Evolutionary conservation across 2,113 vertebrate genomes (phyloP).

Genomic region (Martes martes): DNA sequence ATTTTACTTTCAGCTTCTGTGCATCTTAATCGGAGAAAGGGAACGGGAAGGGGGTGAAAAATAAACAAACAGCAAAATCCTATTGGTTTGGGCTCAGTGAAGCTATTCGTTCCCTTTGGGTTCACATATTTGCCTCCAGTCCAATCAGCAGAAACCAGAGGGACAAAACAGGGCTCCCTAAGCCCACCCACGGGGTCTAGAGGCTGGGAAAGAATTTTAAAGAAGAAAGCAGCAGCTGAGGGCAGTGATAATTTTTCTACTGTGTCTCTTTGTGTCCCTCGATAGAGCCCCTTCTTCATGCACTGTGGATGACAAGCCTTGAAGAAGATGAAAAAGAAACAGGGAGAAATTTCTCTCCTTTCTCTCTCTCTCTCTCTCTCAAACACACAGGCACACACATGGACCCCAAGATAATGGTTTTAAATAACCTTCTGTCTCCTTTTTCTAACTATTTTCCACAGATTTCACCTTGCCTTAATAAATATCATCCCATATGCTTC

Average conservation of each 20-base stretch:
- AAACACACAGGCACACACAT: not conserved
- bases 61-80: not conserved
- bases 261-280: not conserved
- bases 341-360: not conserved
- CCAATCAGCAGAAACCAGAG: not conserved
- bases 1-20: not conserved
- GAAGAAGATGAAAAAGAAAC: not conserved
- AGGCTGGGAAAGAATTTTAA: not conserved
- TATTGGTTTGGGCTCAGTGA: not conserved
- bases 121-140: not conserved
- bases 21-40: not conserved
- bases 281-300: not conserved
- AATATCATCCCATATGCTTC: not conserved
- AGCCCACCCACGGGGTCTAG: no score
- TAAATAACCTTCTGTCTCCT: constrained; percentile 21
- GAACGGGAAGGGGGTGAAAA: not conserved
- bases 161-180: not conserved
- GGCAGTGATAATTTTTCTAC: not conserved
- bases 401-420: not conserved
- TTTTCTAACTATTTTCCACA: constrained; percentile 38
- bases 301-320: not conserved
- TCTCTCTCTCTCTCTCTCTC: not conserved
- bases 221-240: not conserved
- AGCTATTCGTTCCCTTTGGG: not conserved
- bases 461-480: constrained; percentile 36